A percentile compares a stretch with the other conserved stretches of the same genome.
phyloP scores from a whole-genome alignment of 2,888 invertebrate species.

The Emmelina monodactyla region DNA sequence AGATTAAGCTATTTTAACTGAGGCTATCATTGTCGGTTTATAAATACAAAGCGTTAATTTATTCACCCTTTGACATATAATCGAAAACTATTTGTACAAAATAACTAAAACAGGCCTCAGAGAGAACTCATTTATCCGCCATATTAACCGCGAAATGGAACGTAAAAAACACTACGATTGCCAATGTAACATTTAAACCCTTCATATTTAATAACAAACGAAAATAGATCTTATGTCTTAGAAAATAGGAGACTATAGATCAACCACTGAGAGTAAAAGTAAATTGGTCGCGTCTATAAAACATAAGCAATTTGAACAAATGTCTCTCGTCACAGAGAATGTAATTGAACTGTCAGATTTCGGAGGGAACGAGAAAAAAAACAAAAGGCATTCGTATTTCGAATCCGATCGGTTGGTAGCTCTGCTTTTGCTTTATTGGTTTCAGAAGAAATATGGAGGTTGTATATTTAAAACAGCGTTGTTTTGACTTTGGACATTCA shows the following conservation, averaged over 20 bases:
- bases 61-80: slow-evolving; percentile 43
- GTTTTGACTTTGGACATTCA: not conserved
- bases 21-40: too few species aligned
- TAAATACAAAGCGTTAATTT: too few species aligned
- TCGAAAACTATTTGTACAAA: slow-evolving; percentile 43
- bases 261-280: slow-evolving; percentile 3
- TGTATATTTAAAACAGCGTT: not conserved
- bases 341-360: slow-evolving; percentile 58
- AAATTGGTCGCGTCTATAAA: slow-evolving; percentile 24
- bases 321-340: slow-evolving; percentile 43
- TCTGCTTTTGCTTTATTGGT: not conserved
- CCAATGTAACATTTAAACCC: slow-evolving; percentile 18
- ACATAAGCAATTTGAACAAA: slow-evolving; percentile 56
- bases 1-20: too few species aligned
- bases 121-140: slow-evolving; percentile 63
- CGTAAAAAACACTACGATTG: slow-evolving; percentile 33
- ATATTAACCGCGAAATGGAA: slow-evolving; percentile 56
- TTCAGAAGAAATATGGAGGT: not conserved
- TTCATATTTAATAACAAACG: slow-evolving; percentile 4
- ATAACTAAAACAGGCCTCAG: slow-evolving; percentile 43
- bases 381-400: not conserved
- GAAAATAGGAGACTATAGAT: not conserved
- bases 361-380: slow-evolving; percentile 26
- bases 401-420: too few species aligned
- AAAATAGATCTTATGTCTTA: slow-evolving; percentile 7